These are phyloP conservation scores for Dryocosmus kuriphilus DNA, from an alignment of 2,888 invertebrate genomes.

Conservation along the genomic window DNA sequence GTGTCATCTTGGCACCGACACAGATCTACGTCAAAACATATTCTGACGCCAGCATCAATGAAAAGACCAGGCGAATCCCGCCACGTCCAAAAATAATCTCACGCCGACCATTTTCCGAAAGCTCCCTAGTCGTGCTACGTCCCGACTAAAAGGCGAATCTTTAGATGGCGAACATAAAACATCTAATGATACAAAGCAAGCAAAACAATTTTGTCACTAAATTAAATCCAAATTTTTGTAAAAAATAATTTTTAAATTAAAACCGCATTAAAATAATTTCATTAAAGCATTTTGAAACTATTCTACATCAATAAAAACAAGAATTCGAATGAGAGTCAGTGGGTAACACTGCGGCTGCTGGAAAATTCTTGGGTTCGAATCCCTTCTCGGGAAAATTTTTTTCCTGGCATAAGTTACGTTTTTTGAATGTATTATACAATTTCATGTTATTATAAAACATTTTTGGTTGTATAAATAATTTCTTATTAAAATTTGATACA, in stretches of 20 bases:
- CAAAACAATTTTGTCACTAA: no score
- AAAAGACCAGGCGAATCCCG: constrained; percentile 54
- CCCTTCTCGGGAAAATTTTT: not conserved
- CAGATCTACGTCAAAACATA: constrained; percentile 70
- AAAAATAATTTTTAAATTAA: no score
- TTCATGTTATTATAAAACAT: not conserved
- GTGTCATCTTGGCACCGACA: constrained; percentile 64
- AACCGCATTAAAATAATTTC: no score
- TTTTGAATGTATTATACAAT: not conserved
- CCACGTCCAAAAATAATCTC: constrained; percentile 20
- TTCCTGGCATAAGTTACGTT: not conserved
- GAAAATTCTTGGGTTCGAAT: not conserved
- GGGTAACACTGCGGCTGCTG: no score
- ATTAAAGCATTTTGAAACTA: no score
- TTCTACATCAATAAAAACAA: no score
- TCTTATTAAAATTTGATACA: no score
- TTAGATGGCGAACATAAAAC: not conserved
- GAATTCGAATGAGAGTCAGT: no score
- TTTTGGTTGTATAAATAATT: not conserved
- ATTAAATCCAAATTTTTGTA: no score
- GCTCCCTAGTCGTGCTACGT: constrained; percentile 1
- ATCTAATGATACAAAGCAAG: not conserved
- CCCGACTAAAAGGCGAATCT: not conserved
- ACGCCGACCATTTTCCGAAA: constrained; percentile 14
- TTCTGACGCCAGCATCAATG: constrained; percentile 74